Base-by-base conservation (phyloP, 2,888 invertebrate genomes). In the Acronicta psi region DNA sequence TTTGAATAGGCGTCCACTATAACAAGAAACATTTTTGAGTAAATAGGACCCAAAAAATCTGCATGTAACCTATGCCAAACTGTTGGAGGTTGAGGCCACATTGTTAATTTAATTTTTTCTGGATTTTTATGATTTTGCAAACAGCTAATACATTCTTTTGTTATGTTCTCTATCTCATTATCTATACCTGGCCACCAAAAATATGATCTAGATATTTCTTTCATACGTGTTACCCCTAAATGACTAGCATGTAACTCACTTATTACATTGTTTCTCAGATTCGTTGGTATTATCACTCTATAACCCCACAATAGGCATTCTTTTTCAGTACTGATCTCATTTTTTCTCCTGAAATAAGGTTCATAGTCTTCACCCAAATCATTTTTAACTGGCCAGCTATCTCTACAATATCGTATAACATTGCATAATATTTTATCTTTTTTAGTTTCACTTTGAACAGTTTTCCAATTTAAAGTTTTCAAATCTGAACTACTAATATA, bases 61-160 rank as follows among this genome's bases (percentile, higher is more conserved):
- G 45, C 54, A 41, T 54, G 54, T 7, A 54, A 2, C 11, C 54
- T 40, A 10, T 46, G 9, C 54, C 54, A 54, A 3, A n/a, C 13
- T 0, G 17, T 6, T 3, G 53, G 38, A 7, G 53, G 45, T 17
- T 18, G 3, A n/a, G 45, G 45, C 50, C 50, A 50, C 2, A n/a
- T 2, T 9, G 13, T 31, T 20, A 20, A 20, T 1, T 31, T 16
- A 3, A 16, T 5, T 38, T 38, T 38, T 16, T 16, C 16, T 9
- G 38, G 38, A 8, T 38, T 38, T 8, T 16, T 38, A 38, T 10
- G 16, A 17, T 16, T 38, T 7, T 38, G 38, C 9, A 38, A 17
- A 16, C 38, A 38, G 2, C 2, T 16, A 16, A 38, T 5, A 16
- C 38, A 38, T 0, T 38, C 16, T 7, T 16, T 16, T 6, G 38